Conservation (phyloP, 2,888 invertebrate species). For the Elysia crispata region DNA sequence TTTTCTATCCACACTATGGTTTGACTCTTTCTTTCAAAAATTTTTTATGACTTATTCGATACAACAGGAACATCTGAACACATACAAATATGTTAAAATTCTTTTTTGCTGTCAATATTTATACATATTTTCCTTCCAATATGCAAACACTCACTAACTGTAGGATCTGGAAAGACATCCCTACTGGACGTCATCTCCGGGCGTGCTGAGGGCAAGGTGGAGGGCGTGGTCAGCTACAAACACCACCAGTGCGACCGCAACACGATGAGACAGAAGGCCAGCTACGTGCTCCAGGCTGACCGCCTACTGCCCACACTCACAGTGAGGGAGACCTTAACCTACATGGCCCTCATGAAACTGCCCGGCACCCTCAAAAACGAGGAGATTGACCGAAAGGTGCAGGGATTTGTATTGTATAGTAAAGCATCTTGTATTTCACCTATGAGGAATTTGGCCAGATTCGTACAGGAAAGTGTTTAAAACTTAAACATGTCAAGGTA, state of each 20-base stretch:
- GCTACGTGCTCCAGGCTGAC: constrained; percentile 91
- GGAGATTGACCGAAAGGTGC: constrained; percentile 42
- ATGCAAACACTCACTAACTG: not conserved
- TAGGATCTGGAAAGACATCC: constrained; percentile 95
- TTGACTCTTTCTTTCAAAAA: no score
- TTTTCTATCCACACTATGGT: no score
- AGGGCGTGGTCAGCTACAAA: constrained; percentile 63
- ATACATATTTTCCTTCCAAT: not conserved
- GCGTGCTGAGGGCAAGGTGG: constrained; percentile 78
- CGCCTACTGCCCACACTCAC: constrained; percentile 90
- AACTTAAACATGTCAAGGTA: no score
- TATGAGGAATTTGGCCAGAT: no score
- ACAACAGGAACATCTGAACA: no score
- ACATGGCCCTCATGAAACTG: constrained; percentile 74
- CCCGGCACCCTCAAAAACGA: constrained; percentile 58
- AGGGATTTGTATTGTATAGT: no score
- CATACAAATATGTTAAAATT: constrained; percentile 64
- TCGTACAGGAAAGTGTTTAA: no score
- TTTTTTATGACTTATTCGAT: no score
- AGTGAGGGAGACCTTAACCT: constrained; percentile 84
- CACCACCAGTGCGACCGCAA: constrained; percentile 76
- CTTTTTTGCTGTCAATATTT: no score
- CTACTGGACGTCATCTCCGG: constrained; percentile 90
- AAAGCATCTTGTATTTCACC: no score
- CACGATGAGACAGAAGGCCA: constrained; percentile 90